A percentile compares a stretch with the other conserved stretches of the same genome.
These are phyloP conservation scores for Theretra japonica DNA, from an alignment of 2,888 invertebrate species.

Conservation along the genomic window DNA sequence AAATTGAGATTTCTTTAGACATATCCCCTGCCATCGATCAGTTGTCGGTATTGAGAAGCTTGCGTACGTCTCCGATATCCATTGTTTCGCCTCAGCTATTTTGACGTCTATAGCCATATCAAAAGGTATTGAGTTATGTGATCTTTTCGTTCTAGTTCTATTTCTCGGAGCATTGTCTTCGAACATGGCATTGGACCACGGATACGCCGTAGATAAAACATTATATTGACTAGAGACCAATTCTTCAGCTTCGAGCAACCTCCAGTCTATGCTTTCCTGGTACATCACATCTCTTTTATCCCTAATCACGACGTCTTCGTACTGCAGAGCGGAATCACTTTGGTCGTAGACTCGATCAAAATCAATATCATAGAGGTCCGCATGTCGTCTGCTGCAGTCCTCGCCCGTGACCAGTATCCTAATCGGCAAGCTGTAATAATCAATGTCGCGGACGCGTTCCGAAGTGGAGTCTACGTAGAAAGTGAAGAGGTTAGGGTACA, in stretches of 20 bases:
- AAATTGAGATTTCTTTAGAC: conserved; percentile 91
- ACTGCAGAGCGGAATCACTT: conserved; percentile 74
- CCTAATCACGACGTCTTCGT: conserved; percentile 71
- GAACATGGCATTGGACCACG: conserved; percentile 81
- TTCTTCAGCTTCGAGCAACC: conserved; percentile 76
- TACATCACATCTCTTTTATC: conserved; percentile 71
- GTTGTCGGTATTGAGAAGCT: conserved; percentile 94
- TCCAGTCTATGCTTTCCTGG: conserved; percentile 75
- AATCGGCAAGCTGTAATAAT: conserved; percentile 92
- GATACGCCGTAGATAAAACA: conserved; percentile 79
- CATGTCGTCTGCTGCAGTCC: conserved; percentile 87
- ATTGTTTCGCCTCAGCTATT: conserved; percentile 91
- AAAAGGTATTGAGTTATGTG: conserved; percentile 72
- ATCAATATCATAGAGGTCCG: conserved; percentile 86
- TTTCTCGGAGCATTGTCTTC: conserved; percentile 82
- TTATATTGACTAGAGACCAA: conserved; percentile 78
- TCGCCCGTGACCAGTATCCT: conserved; percentile 90
- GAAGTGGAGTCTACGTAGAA: conserved; percentile 94
- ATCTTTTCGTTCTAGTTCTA: conserved; percentile 81
- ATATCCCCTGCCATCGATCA: conserved; percentile 92
- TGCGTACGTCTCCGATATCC: conserved; percentile 94
- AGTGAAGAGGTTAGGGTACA: conserved; percentile 93
- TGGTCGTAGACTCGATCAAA: conserved; percentile 84
- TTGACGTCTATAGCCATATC: conserved; percentile 87
- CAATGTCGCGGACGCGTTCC: conserved; percentile 90